phyloP scores from a whole-genome alignment of 2,888 invertebrate genomes.

The Pocota personata region DNA sequence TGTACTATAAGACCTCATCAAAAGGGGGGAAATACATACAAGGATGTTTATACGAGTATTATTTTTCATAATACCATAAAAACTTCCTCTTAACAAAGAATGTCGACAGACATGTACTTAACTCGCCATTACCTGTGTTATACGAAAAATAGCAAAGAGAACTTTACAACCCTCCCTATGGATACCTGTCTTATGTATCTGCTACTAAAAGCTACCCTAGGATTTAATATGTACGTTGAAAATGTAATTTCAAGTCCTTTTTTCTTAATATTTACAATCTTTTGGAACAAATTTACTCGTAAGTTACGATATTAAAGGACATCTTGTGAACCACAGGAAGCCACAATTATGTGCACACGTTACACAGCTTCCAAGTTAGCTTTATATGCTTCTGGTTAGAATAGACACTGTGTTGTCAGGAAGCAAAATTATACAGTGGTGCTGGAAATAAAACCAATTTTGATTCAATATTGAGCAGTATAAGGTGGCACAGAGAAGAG shows the following conservation, averaged over 20 bases:
- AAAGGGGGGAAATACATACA: not conserved
- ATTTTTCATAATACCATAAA: not conserved
- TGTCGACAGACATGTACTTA: not conserved
- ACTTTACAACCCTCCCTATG: not conserved
- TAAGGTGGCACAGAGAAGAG: too few relatives aligned
- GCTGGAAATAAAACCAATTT: too few relatives aligned
- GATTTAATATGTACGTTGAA: not conserved
- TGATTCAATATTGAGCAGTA: too few relatives aligned
- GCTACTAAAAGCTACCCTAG: not conserved
- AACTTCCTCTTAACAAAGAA: not conserved
- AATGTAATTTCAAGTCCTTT: not conserved
- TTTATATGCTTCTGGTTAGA: not conserved
- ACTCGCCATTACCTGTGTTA: not conserved
- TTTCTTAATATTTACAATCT: not conserved
- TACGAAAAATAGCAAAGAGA: not conserved
- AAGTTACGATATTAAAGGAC: not conserved
- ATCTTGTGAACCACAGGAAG: not conserved
- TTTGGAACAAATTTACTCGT: not conserved
- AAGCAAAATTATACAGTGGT: not conserved
- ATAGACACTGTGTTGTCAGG: not conserved
- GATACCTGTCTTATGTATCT: not conserved
- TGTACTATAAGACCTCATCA: not conserved
- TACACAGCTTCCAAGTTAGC: not conserved
- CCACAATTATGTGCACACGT: constrained; percentile 9
- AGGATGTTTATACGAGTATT: not conserved